These are phyloP conservation scores for Valencia hispanica DNA, from an alignment of 2,797 vertebrate species.

Conservation along the genomic window DNA sequence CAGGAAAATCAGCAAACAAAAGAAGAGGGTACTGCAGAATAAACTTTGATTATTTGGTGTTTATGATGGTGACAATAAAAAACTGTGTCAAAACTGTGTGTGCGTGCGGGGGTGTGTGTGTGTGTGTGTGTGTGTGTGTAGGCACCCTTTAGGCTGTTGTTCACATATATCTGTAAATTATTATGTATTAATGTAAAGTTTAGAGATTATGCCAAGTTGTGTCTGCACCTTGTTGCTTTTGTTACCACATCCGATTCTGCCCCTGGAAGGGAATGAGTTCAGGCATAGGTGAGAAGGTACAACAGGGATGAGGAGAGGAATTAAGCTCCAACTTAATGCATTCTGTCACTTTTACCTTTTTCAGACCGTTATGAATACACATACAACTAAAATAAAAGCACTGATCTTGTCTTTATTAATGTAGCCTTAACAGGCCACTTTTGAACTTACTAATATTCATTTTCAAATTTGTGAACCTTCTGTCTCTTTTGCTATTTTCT, in stretches of 20 bases:
- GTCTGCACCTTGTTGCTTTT: too few species aligned
- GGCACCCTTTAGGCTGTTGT: background rate
- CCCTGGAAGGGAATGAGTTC: background rate
- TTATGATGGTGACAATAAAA: background rate
- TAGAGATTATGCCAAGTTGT: background rate
- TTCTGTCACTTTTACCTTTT: background rate
- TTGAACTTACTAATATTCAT: background rate
- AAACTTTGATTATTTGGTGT: background rate
- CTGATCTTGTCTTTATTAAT: background rate
- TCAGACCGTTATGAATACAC: background rate
- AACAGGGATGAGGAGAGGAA: background rate
- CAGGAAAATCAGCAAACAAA: background rate
- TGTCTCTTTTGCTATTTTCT: conserved; percentile 23
- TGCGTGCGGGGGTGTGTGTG: too few species aligned
- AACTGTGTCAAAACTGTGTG: background rate
- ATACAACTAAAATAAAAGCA: background rate
- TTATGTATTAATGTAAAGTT: background rate
- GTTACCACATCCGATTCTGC: too few species aligned
- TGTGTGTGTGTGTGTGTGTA: background rate
- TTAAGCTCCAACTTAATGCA: background rate
- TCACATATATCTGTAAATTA: background rate
- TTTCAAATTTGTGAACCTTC: conserved; percentile 22
- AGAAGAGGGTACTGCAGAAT: background rate
- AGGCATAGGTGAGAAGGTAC: background rate
- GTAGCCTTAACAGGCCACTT: background rate